Base-by-base conservation (phyloP, 2,113 vertebrate genomes). In the Hylia prasina region DNA sequence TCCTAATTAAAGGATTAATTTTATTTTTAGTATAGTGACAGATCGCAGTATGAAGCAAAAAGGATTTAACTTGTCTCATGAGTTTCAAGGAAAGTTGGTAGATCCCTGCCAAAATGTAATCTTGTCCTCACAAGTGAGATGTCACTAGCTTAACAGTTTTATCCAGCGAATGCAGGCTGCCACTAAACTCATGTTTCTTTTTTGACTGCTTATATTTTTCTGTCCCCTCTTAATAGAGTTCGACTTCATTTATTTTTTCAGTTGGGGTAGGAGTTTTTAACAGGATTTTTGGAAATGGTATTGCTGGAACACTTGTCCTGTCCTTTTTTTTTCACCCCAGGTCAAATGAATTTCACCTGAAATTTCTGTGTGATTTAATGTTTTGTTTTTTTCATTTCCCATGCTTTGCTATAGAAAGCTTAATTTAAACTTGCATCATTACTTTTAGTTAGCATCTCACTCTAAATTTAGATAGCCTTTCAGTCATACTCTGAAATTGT, bases 161-260 rank as follows among this genome's bases (percentile, higher is more conserved):
- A 72, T 76, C 31, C 39, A 37, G 37, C 20, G 4, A 40, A 40
- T 33, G 11, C 68, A 50, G 73, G 33, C 57, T 61, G 63, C 31
- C 88, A 42, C 30, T 85, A 45, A 76, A 80, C 40, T 85, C n/a
- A 12, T 30, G 8, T 11, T 70, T 63, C 23, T 75, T 91, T 90
- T 68, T 82, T 61, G 18, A 35, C 31, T 84, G 37, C 40, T 79
- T 60, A 4, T 7, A 1, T 82, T 91, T 85, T 91, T 92, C 31
- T 77, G 15, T 61, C 23, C 10, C n/a, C 8, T 70, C 51, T 53
- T 39, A 45, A 33, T 5, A 30, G 69, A 71, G n/a, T 42, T 91
- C 0, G 0, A 11, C 21, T 81, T 82, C 0, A 3, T 76, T 76
- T 63, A 2, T 24, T 44, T 90, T 56, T 61, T 80, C 3, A 39